phyloP scores from a whole-genome alignment of 2,113 vertebrate species.

The Macquaria australasica region DNA sequence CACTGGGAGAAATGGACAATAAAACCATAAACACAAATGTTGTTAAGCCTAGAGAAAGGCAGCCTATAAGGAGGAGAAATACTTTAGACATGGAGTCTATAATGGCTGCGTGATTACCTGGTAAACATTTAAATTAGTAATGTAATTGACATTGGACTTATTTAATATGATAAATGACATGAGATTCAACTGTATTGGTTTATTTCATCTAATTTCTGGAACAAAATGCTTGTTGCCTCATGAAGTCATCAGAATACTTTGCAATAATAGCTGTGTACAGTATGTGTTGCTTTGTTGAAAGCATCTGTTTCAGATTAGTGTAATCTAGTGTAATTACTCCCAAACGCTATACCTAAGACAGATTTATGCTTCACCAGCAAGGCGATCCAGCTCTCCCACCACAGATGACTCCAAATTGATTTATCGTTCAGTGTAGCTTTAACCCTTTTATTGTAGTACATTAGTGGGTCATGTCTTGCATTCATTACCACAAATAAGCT shows the following conservation, averaged over 20 bases:
- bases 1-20: neutral
- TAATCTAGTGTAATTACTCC: slow-evolving; percentile 37
- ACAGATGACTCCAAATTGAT: neutral
- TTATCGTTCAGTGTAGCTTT: neutral
- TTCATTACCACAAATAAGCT: neutral
- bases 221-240: neutral
- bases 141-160: neutral
- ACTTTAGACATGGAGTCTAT: no score
- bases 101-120: neutral
- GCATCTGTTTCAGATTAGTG: slow-evolving; percentile 35
- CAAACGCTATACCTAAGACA: neutral
- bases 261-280: neutral
- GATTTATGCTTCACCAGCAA: neutral
- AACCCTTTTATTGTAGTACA: neutral
- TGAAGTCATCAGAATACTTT: neutral
- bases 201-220: neutral
- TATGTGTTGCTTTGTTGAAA: slow-evolving; percentile 7
- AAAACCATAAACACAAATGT: neutral
- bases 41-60: neutral
- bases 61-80: neutral
- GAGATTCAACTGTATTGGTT: neutral
- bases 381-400: neutral
- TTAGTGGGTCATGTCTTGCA: neutral
- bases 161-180: neutral
- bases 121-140: neutral